These are phyloP conservation scores for Forpus xanthops DNA, from an alignment of 2,797 vertebrate species.

Conservation along the genomic window DNA sequence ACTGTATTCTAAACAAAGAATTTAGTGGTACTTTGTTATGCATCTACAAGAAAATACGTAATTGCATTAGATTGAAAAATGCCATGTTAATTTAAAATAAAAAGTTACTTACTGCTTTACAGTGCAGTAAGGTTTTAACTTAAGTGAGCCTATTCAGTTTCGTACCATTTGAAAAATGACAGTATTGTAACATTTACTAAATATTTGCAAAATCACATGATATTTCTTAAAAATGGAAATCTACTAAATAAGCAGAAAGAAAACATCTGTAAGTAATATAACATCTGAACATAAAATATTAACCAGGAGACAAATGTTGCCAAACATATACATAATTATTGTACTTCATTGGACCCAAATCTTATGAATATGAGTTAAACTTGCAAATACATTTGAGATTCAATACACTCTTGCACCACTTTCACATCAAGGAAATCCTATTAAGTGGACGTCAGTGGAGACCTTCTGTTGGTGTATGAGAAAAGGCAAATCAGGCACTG, in stretches of 20 bases:
- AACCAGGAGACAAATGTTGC: conserved; percentile 11
- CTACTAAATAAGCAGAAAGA: conserved; percentile 21
- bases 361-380: conserved; percentile 13
- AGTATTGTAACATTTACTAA: not conserved
- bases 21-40: not conserved
- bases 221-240: conserved; percentile 32
- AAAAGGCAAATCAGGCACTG: not conserved
- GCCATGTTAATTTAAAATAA: not conserved
- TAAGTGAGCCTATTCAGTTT: not conserved
- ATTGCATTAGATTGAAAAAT: conserved; percentile 12
- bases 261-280: conserved; percentile 45
- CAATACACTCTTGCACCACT: not conserved
- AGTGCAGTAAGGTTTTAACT: not conserved
- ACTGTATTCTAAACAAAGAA: not conserved
- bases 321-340: conserved; percentile 28
- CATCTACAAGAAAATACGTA: conserved; percentile 8
- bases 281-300: conserved; percentile 22
- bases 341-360: not conserved
- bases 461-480: not conserved
- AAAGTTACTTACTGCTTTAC: not conserved
- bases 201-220: conserved; percentile 20
- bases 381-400: not conserved
- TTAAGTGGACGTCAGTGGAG: not conserved
- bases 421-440: not conserved
- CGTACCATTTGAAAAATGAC: not conserved